phyloP scores from a whole-genome alignment of 2,113 vertebrate genomes.

The Furnarius figulus region DNA sequence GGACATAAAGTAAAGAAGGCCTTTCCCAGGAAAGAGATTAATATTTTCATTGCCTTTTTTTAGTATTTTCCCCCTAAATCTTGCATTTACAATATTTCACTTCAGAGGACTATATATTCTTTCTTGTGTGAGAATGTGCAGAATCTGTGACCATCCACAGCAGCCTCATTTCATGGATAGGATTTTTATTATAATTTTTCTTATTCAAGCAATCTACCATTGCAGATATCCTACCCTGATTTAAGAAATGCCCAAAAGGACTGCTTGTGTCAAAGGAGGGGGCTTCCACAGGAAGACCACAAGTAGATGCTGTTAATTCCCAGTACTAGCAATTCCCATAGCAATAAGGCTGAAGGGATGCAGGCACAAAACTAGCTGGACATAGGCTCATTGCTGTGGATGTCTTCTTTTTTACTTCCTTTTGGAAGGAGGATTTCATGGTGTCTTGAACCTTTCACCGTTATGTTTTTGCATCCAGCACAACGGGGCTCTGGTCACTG shows the following conservation, averaged over 20 bases:
- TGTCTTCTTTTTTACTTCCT: background rate
- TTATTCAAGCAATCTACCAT: background rate
- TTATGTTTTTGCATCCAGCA: background rate
- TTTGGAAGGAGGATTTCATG: background rate
- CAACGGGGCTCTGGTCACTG: background rate
- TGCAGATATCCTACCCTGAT: background rate
- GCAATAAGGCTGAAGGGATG: background rate
- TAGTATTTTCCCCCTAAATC: background rate
- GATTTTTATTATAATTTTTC: background rate
- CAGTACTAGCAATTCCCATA: background rate
- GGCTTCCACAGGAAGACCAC: background rate
- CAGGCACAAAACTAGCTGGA: background rate
- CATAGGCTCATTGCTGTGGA: background rate
- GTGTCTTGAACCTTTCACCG: background rate
- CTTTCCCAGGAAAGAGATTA: background rate
- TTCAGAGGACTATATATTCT: background rate
- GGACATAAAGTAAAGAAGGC: background rate
- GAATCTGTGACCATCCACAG: background rate
- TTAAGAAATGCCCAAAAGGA: background rate
- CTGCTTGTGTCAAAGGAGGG: background rate
- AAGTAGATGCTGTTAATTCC: background rate
- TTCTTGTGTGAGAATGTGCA: background rate
- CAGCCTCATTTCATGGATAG: accelerated
- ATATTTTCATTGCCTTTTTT: background rate
- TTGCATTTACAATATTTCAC: background rate